Evolutionary conservation across 2,888 invertebrate genomes (phyloP), one percentile per base, ranked within the genome.

Genomic region (Drosophila limbata): DNA sequence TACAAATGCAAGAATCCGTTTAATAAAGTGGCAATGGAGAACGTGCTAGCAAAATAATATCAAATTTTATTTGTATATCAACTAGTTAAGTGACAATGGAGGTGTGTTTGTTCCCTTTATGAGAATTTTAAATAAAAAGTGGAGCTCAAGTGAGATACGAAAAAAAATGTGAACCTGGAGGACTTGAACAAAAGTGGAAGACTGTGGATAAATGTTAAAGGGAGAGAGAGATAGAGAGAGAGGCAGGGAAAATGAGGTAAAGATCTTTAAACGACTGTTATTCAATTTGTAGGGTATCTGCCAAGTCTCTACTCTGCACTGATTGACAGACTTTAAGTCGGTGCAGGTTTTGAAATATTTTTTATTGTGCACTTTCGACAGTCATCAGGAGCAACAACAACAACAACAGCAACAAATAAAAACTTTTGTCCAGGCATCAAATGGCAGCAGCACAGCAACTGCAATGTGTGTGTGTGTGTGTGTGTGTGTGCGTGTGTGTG

Each of bases 391-490:
- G 44, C 50, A 72, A 31, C 40, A 44, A 8, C 31, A 53, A n/a
- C 63, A 62, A 45, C 72, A 56, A 9, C 28, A 47, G 3, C 39
- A 42, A 8, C 28, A 35, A 42, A 10, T 25, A 47, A 17, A 17
- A 28, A 15, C 19, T 37, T 10, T 37, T 51, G 37, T 51, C 21
- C 40, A 61, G 62, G 44, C 77, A 77, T 71, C 79, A 79, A 79
- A 76, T 44, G 35, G 57, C 62, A 69, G 33, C 64, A 64, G n/a
- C 65, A 62, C 76, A 76, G 68, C 62, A 64, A 73, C 62, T 73
- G 79, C 79, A 64, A 69, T 73, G n/a, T 56, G 64, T 60, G 64
- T 76, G 59, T 28, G 64, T 47, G 66, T 19, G 50, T 51, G 71
- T 70, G 59, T 60, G 67, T 60, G 72, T 42, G 42, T 40, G 57